Evolutionary conservation across 2,113 vertebrate species (phyloP).

Genomic region (Syngnathus floridae): DNA sequence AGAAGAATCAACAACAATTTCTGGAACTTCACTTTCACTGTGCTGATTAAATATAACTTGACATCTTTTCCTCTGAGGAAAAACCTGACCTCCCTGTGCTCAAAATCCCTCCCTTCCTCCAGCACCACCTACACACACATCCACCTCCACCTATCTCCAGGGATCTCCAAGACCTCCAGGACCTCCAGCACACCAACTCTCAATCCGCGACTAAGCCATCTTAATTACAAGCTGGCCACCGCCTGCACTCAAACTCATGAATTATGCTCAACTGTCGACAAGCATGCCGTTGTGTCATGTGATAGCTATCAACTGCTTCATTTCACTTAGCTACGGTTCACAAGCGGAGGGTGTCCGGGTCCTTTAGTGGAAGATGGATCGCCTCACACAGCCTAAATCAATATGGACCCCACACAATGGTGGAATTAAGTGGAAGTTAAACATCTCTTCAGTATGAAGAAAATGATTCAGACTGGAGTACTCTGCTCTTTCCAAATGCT

Average conservation of each 20-base stretch:
- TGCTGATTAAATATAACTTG: conserved; percentile 44
- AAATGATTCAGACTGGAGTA: conserved; percentile 12
- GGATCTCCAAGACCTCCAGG: conserved; percentile 14
- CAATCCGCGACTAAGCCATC: conserved; percentile 34
- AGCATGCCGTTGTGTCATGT: conserved; percentile 47
- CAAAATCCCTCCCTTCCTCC: neutral
- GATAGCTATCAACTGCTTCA: conserved; percentile 40
- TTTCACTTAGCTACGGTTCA: conserved; percentile 22
- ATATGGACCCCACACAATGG: conserved; percentile 29
- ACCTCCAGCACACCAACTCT: conserved; percentile 26
- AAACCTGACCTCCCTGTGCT: conserved; percentile 21
- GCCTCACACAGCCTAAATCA: conserved; percentile 34
- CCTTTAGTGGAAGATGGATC: conserved; percentile 37
- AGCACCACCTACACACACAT: conserved; percentile 34
- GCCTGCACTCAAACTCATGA: conserved; percentile 31
- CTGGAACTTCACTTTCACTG: conserved; percentile 12
- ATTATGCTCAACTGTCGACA: conserved; percentile 35
- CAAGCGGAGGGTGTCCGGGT: conserved; percentile 3
- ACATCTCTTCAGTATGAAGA: conserved; percentile 10
- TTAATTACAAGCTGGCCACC: conserved; percentile 45
- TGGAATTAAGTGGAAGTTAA: conserved; percentile 15
- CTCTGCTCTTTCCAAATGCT: neutral
- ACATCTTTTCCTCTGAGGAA: conserved; percentile 36
- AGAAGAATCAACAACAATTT: conserved; percentile 6
- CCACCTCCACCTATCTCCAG: conserved; percentile 29